phyloP scores from a whole-genome alignment of 2,113 vertebrate species.

The Peromyscus polionotus region DNA sequence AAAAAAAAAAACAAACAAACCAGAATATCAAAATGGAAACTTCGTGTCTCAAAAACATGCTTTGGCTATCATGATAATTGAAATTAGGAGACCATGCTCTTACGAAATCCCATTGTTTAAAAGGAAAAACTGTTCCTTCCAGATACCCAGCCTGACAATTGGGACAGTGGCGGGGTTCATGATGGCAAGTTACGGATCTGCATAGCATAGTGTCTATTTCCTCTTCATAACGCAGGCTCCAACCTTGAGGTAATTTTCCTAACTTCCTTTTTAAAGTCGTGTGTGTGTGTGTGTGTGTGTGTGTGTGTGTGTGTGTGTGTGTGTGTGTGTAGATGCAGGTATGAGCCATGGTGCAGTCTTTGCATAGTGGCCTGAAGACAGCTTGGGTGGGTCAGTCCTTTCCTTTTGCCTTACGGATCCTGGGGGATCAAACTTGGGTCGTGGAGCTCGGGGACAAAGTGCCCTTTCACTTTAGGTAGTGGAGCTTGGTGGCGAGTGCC shows the following conservation, averaged over 20 bases:
- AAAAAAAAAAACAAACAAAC: background rate
- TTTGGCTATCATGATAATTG: background rate
- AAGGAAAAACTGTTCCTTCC: background rate
- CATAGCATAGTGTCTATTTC: background rate
- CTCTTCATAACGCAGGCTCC: background rate
- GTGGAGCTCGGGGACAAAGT: background rate
- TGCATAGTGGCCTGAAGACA: background rate
- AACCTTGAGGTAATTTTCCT: background rate
- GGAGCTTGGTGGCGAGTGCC: background rate
- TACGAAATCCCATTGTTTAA: background rate
- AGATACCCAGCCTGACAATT: background rate
- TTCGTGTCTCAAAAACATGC: background rate
- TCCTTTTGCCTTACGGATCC: background rate
- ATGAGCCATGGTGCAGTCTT: too few species aligned
- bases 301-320: background rate
- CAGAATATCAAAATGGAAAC: background rate
- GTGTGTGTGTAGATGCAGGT: background rate
- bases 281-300: background rate
- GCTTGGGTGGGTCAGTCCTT: background rate
- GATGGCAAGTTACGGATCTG: background rate
- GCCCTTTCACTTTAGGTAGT: background rate
- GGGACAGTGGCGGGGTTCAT: background rate
- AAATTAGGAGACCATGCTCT: background rate
- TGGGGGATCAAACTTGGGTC: background rate
- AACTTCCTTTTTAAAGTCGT: background rate